Conservation (phyloP, 2,113 vertebrate genomes). For the Sylvilagus bachmani region DNA sequence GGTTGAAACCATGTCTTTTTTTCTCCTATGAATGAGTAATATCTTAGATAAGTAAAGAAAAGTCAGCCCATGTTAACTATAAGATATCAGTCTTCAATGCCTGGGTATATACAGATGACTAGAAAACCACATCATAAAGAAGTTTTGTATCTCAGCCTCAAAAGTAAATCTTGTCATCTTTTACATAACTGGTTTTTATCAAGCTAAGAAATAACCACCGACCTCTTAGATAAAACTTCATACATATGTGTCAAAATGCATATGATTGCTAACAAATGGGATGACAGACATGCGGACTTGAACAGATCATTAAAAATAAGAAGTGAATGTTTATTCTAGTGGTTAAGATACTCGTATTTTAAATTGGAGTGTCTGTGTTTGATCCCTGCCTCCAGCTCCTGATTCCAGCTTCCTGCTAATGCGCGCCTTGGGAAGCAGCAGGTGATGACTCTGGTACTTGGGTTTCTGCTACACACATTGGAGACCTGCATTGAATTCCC, state of each 20-base stretch:
- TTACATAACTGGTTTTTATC: conserved; percentile 2
- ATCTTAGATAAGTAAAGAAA: conserved; percentile 30
- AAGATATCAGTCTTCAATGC: not conserved
- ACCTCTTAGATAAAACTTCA: not conserved
- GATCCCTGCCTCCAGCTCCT: no score
- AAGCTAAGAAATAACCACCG: not conserved
- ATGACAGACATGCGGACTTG: not conserved
- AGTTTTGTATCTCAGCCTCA: conserved; percentile 2
- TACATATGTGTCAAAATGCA: not conserved
- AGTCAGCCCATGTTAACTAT: not conserved
- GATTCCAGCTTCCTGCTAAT: no score
- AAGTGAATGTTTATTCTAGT: no score
- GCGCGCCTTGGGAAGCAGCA: no score
- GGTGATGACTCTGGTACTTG: no score
- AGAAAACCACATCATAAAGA: not conserved
- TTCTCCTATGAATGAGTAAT: not conserved
- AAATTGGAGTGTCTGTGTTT: no score
- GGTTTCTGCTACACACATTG: no score
- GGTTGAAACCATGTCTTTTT: not conserved
- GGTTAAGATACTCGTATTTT: no score
- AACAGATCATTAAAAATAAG: not conserved
- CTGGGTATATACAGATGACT: not conserved
- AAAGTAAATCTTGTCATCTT: not conserved
- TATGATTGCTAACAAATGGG: not conserved
- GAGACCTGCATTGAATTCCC: no score